Evolutionary conservation across 2,888 invertebrate genomes (phyloP), one percentile per base, ranked within the genome.

Genomic region (Caenorhabditis angaria): DNA sequence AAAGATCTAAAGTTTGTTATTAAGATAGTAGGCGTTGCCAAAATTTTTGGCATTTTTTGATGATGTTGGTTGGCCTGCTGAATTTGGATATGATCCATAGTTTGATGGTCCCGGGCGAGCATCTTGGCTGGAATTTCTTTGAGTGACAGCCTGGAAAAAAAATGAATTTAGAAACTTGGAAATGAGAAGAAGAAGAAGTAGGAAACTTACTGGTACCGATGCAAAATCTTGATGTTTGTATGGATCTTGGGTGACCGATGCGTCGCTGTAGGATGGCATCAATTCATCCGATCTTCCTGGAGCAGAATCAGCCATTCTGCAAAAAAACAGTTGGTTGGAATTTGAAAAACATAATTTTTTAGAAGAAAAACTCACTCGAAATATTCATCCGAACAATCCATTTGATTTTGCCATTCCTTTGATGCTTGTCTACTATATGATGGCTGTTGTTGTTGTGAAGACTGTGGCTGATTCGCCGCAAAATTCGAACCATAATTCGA

Each of bases 351-450:
- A 32, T 32, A 32, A 32, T 32, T 32, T 32, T 32, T 32, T 32
- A 32, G 32, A 32, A 32, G 10, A 32, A 32, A 32, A 41, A 41
- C 41, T 41, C 6, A 41, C 41, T 32, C 28, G 22, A 28, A 35
- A 3, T 5, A 29, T 5, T 53, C 62, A 3, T 62, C 62, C 5
- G 54, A 20, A 14, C 32, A 32, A 35, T 62, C 62, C 62, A 62
- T 55, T 27, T 62, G 62, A 25, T 24, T n/a, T n/a, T 51, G 51
- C 51, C 41, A 41, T 6, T 41, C 41, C 18, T 14, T 41, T 2
- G 41, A 41, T 3, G 6, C 18, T 14, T 41, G 41, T 41, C 41
- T 41, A 41, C 10, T 18, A 41, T 12, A 41, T 41, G 41, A 6
- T 41, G 6, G 41, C 41, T 12, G 8, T 41, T 41, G 41, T 41